Evolutionary conservation across 1,140 invertebrate species (phyloP).

Genomic region (Maconellicoccus hirsutus): DNA sequence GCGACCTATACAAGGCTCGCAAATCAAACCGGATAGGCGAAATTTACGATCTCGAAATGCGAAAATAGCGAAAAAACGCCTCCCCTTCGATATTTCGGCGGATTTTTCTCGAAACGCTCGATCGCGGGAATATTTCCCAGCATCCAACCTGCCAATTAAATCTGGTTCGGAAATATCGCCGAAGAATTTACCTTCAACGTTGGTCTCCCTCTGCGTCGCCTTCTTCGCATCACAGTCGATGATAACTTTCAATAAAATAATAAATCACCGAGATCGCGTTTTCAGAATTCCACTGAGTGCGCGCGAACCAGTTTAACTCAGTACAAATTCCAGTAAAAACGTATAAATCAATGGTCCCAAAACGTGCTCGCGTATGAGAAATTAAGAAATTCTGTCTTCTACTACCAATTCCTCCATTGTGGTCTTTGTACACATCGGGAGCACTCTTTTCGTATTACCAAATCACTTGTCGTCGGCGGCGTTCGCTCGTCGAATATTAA

Average conservation of each 20-base stretch:
- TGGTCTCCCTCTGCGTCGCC: neutral
- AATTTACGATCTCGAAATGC: conserved; percentile 12
- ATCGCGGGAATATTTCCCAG: too few relatives aligned
- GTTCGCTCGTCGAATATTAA: too few relatives aligned
- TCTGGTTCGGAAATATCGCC: neutral
- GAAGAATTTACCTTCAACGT: neutral
- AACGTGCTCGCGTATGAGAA: neutral
- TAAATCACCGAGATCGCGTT: neutral
- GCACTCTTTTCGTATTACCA: neutral
- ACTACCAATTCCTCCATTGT: neutral
- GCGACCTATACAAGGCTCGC: conserved; percentile 12
- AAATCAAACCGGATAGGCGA: conserved; percentile 14
- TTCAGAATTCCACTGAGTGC: neutral
- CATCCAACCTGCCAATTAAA: neutral
- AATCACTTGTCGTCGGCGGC: neutral
- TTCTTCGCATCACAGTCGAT: neutral
- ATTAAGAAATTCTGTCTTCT: neutral
- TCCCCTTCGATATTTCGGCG: too few relatives aligned
- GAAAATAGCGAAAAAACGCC: too few relatives aligned
- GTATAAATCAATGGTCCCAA: neutral
- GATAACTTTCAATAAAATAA: neutral
- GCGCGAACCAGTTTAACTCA: conserved; percentile 1
- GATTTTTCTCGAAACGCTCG: too few relatives aligned
- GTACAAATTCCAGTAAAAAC: neutral
- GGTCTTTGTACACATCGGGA: neutral